These are phyloP conservation scores for Diogma glabrata DNA, from an alignment of 2,888 invertebrate genomes.

Conservation along the genomic window DNA sequence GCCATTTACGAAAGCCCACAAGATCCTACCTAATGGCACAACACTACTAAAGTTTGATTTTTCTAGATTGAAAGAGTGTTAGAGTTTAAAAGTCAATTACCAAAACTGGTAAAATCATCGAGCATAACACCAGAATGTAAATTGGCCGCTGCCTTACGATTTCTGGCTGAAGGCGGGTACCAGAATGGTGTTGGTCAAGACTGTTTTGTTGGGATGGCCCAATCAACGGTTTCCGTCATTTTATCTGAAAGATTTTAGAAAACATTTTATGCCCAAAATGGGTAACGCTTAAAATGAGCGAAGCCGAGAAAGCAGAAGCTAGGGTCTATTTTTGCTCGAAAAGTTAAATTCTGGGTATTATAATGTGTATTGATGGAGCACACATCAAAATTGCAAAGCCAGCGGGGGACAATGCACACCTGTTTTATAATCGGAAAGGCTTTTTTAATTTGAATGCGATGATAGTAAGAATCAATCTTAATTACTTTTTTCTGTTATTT, in stretches of 20 bases:
- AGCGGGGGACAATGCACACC: not conserved
- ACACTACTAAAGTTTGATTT: no score
- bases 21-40: no score
- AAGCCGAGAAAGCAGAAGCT: conserved; percentile 3
- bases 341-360: not conserved
- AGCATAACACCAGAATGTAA: no score
- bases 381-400: conserved; percentile 4
- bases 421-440: not conserved
- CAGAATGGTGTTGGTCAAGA: conserved; percentile 1
- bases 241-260: conserved; percentile 1
- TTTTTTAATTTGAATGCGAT: not conserved
- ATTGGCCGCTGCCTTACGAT: no score
- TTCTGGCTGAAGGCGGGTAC: not conserved
- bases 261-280: not conserved
- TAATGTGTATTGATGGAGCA: not conserved
- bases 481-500: not conserved
- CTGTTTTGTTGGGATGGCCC: conserved; percentile 1
- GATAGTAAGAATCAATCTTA: not conserved
- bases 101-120: no score
- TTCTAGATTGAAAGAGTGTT: no score
- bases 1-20: no score
- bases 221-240: conserved; percentile 1
- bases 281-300: conserved; percentile 4
- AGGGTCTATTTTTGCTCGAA: not conserved
- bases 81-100: no score